These are phyloP conservation scores for Bradypus variegatus DNA, from an alignment of 2,797 vertebrate genomes.

Conservation along the genomic window DNA sequence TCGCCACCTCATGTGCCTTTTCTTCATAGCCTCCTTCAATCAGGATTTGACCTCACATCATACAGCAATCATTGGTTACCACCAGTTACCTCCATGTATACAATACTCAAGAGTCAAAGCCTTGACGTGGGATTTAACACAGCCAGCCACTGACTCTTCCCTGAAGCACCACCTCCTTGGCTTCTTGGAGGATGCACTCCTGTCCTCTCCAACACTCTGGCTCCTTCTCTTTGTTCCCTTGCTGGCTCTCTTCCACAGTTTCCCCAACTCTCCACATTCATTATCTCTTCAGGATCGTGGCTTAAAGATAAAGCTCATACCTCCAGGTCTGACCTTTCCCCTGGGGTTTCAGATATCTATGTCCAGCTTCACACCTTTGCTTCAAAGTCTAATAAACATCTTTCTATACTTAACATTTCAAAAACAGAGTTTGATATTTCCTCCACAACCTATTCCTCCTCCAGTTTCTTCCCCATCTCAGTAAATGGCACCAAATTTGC, in stretches of 20 bases:
- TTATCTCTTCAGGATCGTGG: not conserved
- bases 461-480: not conserved
- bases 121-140: not conserved
- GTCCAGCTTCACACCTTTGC: not conserved
- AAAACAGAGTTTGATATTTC: not conserved
- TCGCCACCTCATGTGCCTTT: not conserved
- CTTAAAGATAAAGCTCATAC: not conserved
- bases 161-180: not conserved
- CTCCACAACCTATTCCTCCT: not conserved
- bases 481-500: not conserved
- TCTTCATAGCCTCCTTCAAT: rapidly evolving
- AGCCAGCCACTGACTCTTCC: not conserved
- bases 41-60: not conserved
- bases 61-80: not conserved
- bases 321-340: not conserved
- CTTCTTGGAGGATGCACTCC: not conserved
- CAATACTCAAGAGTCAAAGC: not conserved
- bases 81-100: not conserved
- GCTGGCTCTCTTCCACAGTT: not conserved
- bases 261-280: not conserved
- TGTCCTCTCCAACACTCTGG: not conserved
- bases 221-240: not conserved
- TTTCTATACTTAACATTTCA: not conserved
- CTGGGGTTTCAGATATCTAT: not conserved
- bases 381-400: not conserved